Evolutionary conservation across 1,140 invertebrate species (phyloP), one percentile per base, ranked within the genome.

Genomic region (Orchestia grillus): DNA sequence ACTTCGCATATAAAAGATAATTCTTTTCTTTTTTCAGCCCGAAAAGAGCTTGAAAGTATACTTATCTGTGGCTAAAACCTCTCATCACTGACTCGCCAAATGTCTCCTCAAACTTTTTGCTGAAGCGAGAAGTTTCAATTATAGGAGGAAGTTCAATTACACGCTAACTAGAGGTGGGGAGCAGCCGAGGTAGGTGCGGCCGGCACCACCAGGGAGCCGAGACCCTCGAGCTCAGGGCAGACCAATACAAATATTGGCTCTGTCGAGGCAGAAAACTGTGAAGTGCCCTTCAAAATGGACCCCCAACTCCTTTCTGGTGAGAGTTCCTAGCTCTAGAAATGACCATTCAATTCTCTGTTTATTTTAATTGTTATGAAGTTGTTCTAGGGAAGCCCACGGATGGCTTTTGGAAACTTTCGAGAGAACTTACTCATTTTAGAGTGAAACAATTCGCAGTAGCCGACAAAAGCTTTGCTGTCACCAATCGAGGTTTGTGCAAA

Each of bases 301-400:
- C 92, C 36, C 41, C 6, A 44, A 94, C 36, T 45, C 44, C 43
- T 45, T 94, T 40, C 92, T 94, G 92, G 44, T 40, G 40, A 94
- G 92, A 45, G 92, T 94, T 94, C 44, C 92, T 77, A 90, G 43
- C 88, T 45, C 92, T 45, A 44, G 44, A 94, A 94, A 94, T 94
- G 92, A 94, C 92, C 92, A 94, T 94, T 94, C 92, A 94, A 47
- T 94, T 94, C 92, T 94, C 92, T 94, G 92, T 94, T 94, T 94
- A 94, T 94, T 94, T 94, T 94, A 94, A 94, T 94, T 94, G 92
- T 94, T 94, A 94, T 94, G 92, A 94, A 94, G 92, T 94, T 94
- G 92, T 94, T 94, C 36, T 44, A 94, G 92, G 92, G 36, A 94
- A 11, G 44, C 43, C 40, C 36, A n/a, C 43, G 19, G 19, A 40